phyloP scores from a whole-genome alignment of 2,797 vertebrate species.

The Coendou prehensilis region DNA sequence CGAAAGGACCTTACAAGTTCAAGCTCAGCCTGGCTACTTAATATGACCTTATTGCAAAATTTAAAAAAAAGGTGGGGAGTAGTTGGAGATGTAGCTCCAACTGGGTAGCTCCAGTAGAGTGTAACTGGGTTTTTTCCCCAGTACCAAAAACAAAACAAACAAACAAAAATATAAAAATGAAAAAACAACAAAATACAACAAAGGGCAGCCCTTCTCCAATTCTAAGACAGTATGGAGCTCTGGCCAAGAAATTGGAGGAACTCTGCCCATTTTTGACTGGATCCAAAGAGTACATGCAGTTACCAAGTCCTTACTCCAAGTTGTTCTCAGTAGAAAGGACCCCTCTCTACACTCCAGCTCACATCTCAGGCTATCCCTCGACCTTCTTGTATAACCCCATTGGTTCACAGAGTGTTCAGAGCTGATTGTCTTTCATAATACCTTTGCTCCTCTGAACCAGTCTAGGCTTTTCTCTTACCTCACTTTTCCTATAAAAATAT shows the following conservation, averaged over 20 bases:
- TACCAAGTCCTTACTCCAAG: not conserved
- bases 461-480: constrained; percentile 4
- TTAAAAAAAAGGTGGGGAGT: not conserved
- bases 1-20: not conserved
- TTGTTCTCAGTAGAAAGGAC: not conserved
- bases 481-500: not conserved
- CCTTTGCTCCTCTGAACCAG: not conserved
- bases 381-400: not conserved
- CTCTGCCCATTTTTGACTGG: not conserved
- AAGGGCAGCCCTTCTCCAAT: not conserved
- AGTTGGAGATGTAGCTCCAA: not conserved
- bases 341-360: not conserved
- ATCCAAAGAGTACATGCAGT: not conserved
- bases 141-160: not conserved
- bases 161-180: not conserved
- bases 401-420: not conserved
- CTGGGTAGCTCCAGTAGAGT: not conserved
- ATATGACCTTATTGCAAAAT: not conserved
- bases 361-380: not conserved
- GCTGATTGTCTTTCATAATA: not conserved
- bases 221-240: constrained; percentile 54
- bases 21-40: not conserved
- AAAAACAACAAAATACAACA: not conserved
- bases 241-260: constrained; percentile 38
- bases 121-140: not conserved